Evolutionary conservation across 2,113 vertebrate species (phyloP).

Genomic region (Pyrgilauda ruficollis): DNA sequence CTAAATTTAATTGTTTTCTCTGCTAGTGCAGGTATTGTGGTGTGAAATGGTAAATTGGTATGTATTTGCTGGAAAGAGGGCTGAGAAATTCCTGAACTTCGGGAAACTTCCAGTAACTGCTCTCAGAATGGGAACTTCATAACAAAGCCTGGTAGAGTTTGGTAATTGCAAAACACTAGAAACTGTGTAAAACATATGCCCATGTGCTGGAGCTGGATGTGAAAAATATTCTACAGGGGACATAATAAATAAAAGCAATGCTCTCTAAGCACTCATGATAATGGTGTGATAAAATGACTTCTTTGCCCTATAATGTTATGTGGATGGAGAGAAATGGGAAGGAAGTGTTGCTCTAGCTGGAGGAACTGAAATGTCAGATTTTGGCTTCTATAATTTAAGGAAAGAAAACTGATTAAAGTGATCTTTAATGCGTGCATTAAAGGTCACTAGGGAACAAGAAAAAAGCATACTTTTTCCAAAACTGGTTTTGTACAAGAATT

Average conservation of each 20-base stretch:
- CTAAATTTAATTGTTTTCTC: background rate
- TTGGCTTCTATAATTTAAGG: background rate
- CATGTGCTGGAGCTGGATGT: background rate
- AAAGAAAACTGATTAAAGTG: background rate
- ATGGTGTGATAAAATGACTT: background rate
- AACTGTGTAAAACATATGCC: background rate
- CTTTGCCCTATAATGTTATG: background rate
- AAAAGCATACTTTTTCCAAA: background rate
- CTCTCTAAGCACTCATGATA: background rate
- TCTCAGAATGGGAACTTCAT: background rate
- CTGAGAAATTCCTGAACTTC: background rate
- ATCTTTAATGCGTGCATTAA: background rate
- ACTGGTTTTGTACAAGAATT: background rate
- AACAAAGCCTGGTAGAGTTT: background rate
- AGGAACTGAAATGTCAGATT: background rate
- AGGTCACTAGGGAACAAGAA: background rate
- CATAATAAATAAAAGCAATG: background rate
- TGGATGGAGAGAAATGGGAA: background rate
- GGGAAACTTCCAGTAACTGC: background rate
- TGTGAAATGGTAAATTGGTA: background rate
- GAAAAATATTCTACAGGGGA: background rate
- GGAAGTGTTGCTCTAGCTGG: background rate
- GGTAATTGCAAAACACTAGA: background rate
- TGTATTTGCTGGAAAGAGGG: background rate
- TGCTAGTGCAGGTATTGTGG: background rate